Conservation (phyloP, 2,888 invertebrate genomes). For the Apotomis betuletana region DNA sequence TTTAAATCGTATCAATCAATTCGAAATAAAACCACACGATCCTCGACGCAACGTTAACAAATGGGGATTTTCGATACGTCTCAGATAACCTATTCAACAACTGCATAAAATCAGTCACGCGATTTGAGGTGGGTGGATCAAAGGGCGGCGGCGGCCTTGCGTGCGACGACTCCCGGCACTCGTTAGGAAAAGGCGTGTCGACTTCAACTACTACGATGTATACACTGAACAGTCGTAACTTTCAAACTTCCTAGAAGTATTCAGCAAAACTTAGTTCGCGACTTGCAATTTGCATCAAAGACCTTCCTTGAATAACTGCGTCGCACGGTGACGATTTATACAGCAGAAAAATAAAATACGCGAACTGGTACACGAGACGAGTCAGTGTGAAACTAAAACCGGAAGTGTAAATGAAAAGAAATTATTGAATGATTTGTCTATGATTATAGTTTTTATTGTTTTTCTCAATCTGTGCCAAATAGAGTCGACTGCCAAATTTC, state of each 20-base stretch:
- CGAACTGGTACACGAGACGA: not conserved
- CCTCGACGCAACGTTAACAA: not conserved
- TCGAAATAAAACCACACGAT: not conserved
- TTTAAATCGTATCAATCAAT: not conserved
- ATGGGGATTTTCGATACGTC: conserved; percentile 47
- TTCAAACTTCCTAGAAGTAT: conserved; percentile 48
- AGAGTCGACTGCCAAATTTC: conserved; percentile 18
- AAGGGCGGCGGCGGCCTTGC: conserved; percentile 82
- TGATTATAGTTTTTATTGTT: not conserved
- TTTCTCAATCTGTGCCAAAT: conserved; percentile 1
- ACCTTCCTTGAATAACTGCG: not conserved
- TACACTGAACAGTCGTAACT: conserved; percentile 57
- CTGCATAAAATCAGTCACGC: conserved; percentile 78
- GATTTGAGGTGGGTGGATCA: conserved; percentile 83
- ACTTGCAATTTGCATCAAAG: not conserved
- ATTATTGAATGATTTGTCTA: conserved; percentile 30
- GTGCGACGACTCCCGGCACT: conserved; percentile 82
- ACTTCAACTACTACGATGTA: conserved; percentile 70
- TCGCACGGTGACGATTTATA: not conserved
- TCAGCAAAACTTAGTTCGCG: conserved; percentile 25
- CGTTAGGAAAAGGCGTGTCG: conserved; percentile 84
- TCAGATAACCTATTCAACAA: conserved; percentile 57
- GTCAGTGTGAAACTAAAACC: not conserved
- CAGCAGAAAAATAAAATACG: not conserved
- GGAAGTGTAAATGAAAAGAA: conserved; percentile 8